phyloP scores from a whole-genome alignment of 2,888 invertebrate genomes.

The Phorcus lineatus region DNA sequence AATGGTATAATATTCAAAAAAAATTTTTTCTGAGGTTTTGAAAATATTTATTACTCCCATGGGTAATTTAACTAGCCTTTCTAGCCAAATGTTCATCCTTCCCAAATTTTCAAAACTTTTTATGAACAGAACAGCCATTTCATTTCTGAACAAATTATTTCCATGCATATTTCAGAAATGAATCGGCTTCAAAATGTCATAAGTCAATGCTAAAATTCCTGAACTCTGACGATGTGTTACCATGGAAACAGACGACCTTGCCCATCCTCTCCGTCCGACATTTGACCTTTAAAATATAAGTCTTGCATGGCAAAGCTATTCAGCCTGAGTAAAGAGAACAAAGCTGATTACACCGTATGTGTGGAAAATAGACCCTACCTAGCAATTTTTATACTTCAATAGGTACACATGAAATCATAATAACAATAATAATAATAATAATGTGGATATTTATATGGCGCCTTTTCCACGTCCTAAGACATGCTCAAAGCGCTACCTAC shows the following conservation, averaged over 20 bases:
- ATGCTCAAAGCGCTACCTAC: too few relatives aligned
- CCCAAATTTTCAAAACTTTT: background rate
- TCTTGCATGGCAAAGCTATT: slow-evolving; percentile 16
- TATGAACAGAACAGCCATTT: background rate
- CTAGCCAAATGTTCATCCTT: too few relatives aligned
- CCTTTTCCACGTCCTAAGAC: too few relatives aligned
- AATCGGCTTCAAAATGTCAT: background rate
- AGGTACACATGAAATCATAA: too few relatives aligned
- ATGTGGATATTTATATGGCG: too few relatives aligned
- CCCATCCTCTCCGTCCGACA: background rate
- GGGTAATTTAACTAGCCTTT: too few relatives aligned
- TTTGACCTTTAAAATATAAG: slow-evolving; percentile 24
- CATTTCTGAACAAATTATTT: background rate
- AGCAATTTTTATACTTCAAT: background rate
- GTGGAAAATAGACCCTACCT: slow-evolving; percentile 48
- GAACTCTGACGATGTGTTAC: slow-evolving; percentile 9
- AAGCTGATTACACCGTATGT: slow-evolving; percentile 64
- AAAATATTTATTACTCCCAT: too few relatives aligned
- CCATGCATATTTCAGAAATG: background rate
- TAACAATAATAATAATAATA: too few relatives aligned
- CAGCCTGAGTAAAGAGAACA: slow-evolving; percentile 54
- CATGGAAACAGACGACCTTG: background rate
- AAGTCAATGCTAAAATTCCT: background rate
- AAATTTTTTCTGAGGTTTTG: too few relatives aligned
- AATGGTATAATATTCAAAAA: too few relatives aligned